Conservation (phyloP, 2,888 invertebrate species). For the Agriopis leucophaearia region DNA sequence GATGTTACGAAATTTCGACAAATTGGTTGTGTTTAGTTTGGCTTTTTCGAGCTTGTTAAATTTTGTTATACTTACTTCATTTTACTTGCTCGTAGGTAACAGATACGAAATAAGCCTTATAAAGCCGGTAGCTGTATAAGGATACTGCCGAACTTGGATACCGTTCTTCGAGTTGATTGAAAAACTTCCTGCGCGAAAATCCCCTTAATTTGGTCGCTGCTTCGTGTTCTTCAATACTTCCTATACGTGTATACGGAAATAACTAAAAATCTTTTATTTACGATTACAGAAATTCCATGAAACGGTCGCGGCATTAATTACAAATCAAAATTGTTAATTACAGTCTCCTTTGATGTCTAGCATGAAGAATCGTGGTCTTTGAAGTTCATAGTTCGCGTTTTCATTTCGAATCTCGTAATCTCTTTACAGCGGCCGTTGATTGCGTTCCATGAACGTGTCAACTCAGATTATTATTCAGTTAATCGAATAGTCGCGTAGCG, state of each 20-base stretch:
- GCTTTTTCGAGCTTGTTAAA: background rate
- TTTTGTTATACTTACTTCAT: slow-evolving; percentile 7
- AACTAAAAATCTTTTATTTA: slow-evolving; percentile 23
- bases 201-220: slow-evolving; percentile 37
- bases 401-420: slow-evolving; percentile 43
- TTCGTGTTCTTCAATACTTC: slow-evolving; percentile 29
- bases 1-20: slow-evolving; percentile 31
- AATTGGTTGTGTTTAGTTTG: background rate
- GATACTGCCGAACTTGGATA: slow-evolving; percentile 43
- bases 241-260: slow-evolving; percentile 25
- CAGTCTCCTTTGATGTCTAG: slow-evolving; percentile 54
- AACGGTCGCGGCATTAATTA: slow-evolving; percentile 39
- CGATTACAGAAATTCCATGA: slow-evolving; percentile 34
- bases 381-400: slow-evolving; percentile 51
- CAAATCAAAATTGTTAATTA: slow-evolving; percentile 49
- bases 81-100: slow-evolving; percentile 15
- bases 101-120: slow-evolving; percentile 34
- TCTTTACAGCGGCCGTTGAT: slow-evolving; percentile 51
- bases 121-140: slow-evolving; percentile 27
- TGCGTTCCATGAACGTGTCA: slow-evolving; percentile 54
- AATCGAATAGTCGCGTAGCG: slow-evolving; percentile 58
- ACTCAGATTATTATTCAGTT: slow-evolving; percentile 56
- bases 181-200: slow-evolving; percentile 51
- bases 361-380: slow-evolving; percentile 48
- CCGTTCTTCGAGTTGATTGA: slow-evolving; percentile 50